Base-by-base conservation (phyloP, 2,113 vertebrate species). In the Ageneiosus marmoratus region DNA sequence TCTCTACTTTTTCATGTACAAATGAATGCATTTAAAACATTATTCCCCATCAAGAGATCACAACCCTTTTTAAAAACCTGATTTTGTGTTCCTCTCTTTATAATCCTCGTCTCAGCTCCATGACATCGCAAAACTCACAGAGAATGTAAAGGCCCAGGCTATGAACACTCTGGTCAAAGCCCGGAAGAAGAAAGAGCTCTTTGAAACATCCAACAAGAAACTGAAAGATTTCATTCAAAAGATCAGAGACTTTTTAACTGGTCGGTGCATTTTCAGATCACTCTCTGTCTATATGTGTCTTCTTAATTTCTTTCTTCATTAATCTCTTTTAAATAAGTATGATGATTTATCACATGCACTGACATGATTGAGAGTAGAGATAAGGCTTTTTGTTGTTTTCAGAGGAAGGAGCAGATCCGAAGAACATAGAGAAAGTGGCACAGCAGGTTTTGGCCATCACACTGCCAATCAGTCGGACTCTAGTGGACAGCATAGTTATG, bases 361-460 rank as follows among this genome's bases (percentile, higher is more conserved):
- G 27, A 1, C 37, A 27, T 80, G 62, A 67, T 2, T 37, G 27
- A 79, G 56, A 63, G 7, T 20, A 20, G 0, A 16, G 27, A 29
- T 81, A 37, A 22, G 1, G 6, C 24, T 15, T 1, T 27, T n/a
- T 58, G 13, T 84, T 44, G 9, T 80, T 18, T 3, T 0, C 90
- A 97, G 96, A 95, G 92, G 95, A 97, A 84, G 97, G 95, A 74
- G 95, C 95, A 0, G 95, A 97, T 84, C 95, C 95, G 0, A 92
- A 92, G 83, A 96, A 95, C 91, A 95, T 98, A 3, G 95, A 96
- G 85, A 91, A 95, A 79, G 93, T 97, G 88, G 95, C 95, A 5
- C 87, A 55, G 83, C 90, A 93, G 81, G 95, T 96, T 20, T 84
- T 98, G 90, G 90, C 91, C 2, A 95, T 98, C 87, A 90, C 90